Conservation (phyloP, 2,888 invertebrate species). For the Aleiodes testaceus region DNA sequence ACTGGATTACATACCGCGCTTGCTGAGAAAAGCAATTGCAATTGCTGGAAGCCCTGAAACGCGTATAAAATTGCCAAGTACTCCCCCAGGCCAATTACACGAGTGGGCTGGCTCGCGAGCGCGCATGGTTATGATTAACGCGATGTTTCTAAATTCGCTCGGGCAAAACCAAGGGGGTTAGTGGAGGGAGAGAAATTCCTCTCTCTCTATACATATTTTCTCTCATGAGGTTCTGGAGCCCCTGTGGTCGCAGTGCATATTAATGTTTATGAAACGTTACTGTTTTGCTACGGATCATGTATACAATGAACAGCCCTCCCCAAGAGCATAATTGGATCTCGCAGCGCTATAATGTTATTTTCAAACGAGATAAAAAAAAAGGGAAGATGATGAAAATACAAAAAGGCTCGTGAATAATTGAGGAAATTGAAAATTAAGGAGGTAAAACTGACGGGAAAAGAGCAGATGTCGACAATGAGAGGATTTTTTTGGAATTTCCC, state of each 20-base stretch:
- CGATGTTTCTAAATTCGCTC: conserved; percentile 36
- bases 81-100: conserved; percentile 30
- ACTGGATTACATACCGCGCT: neutral
- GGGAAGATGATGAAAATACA: neutral
- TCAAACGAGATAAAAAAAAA: neutral
- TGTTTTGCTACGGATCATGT: conserved; percentile 19
- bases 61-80: conserved; percentile 23
- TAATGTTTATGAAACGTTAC: conserved; percentile 39
- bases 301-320: conserved; percentile 8
- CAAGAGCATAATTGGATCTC: conserved; percentile 35
- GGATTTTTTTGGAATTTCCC: too few species aligned
- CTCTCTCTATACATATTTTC: conserved; percentile 4
- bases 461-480: too few species aligned
- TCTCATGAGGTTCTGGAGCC: conserved; percentile 15
- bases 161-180: conserved; percentile 4
- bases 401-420: neutral
- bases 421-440: too few species aligned
- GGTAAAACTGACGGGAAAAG: too few species aligned
- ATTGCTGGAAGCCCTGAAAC: neutral
- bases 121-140: conserved; percentile 34
- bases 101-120: conserved; percentile 11
- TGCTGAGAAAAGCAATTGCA: conserved; percentile 7
- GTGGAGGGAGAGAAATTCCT: too few species aligned
- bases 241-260: conserved; percentile 35
- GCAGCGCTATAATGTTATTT: conserved; percentile 20